phyloP scores from a whole-genome alignment of 2,113 vertebrate genomes.

The Phalacrocorax pelagicus region DNA sequence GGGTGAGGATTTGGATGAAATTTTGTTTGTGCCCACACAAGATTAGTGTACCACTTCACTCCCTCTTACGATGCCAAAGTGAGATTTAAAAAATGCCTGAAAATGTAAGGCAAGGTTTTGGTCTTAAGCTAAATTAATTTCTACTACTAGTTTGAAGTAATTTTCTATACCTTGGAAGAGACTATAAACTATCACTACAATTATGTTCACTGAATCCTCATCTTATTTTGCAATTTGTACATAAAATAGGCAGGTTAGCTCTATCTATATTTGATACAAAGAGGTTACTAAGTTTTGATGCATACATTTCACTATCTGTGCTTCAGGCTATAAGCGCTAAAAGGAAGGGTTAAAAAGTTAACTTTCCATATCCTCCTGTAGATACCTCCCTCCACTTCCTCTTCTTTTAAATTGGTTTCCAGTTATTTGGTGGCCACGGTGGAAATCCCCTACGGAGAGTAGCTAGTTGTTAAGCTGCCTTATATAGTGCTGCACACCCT shows the following conservation, averaged over 20 bases:
- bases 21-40: neutral
- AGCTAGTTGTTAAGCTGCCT: neutral
- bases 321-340: neutral
- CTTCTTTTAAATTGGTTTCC: neutral
- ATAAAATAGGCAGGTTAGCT: neutral
- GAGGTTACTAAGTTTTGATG: neutral
- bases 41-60: neutral
- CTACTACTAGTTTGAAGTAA: neutral
- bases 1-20: neutral
- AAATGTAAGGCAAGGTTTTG: neutral
- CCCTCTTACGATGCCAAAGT: neutral
- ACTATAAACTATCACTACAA: neutral
- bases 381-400: neutral
- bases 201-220: neutral
- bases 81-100: neutral
- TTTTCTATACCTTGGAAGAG: neutral
- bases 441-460: neutral
- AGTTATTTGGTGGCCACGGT: neutral
- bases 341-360: neutral
- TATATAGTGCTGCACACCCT: neutral
- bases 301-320: neutral
- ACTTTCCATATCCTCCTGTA: neutral
- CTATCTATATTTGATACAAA: neutral
- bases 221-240: neutral
- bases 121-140: neutral